A percentile compares a stretch with the other conserved stretches of the same genome.
Conservation (phyloP, 2,888 invertebrate species). For the Drosophila nigricruria region DNA sequence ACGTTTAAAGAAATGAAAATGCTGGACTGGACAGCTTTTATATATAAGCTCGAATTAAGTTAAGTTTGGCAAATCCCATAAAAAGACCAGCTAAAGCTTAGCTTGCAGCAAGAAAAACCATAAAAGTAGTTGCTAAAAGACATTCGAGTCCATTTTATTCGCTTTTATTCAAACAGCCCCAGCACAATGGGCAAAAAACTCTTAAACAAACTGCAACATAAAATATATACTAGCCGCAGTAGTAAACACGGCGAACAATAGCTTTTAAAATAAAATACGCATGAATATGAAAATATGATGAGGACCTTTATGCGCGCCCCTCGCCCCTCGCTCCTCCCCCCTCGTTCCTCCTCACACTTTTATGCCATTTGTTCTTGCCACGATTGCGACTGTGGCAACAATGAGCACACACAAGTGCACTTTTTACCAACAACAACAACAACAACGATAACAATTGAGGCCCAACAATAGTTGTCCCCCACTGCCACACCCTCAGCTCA, state of each 20-base stretch:
- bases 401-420: slow-evolving; percentile 39
- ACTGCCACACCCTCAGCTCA: background rate
- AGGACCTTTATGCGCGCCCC: background rate
- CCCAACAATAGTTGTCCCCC: slow-evolving; percentile 23
- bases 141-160: background rate
- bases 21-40: no score
- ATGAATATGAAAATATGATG: slow-evolving; percentile 15
- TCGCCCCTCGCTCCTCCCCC: background rate
- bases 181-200: background rate
- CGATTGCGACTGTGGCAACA: slow-evolving; percentile 9
- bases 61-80: background rate
- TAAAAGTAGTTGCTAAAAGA: background rate
- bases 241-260: slow-evolving; percentile 6
- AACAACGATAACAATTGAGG: slow-evolving; percentile 14
- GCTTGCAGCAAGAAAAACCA: background rate
- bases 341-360: no score
- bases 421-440: slow-evolving; percentile 24
- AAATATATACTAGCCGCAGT: background rate
- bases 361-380: slow-evolving; percentile 12
- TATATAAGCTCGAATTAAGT: background rate
- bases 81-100: background rate
- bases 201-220: background rate
- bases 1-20: background rate
- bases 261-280: slow-evolving; percentile 2
- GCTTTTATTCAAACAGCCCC: background rate